Evolutionary conservation across 2,888 invertebrate species (phyloP).

Genomic region (Calameuta pallipes): DNA sequence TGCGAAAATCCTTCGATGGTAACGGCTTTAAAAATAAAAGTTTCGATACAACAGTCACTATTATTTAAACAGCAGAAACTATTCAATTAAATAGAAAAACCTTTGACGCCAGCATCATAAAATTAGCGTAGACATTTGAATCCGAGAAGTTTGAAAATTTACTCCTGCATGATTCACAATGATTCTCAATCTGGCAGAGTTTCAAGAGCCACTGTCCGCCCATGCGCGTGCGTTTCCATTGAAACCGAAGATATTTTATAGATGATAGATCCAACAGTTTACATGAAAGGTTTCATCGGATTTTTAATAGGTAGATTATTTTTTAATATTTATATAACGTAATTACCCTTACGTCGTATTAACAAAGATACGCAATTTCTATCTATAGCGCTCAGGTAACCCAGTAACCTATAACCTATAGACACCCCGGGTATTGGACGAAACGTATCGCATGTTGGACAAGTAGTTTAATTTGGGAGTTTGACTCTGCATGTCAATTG

Average conservation of each 20-base stretch:
- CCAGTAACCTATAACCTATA: neutral
- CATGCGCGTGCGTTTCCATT: neutral
- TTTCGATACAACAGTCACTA: no score
- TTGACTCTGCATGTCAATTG: constrained; percentile 31
- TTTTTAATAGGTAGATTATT: neutral
- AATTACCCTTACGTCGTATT: neutral
- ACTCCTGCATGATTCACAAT: neutral
- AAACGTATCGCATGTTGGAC: neutral
- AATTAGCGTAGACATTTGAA: neutral
- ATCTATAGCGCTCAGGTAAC: neutral
- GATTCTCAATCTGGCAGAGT: neutral
- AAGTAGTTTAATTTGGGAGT: constrained; percentile 37
- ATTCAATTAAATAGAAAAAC: neutral
- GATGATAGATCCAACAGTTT: neutral
- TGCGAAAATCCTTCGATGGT: neutral
- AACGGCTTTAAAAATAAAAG: neutral
- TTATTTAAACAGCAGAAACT: no score
- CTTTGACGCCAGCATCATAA: neutral
- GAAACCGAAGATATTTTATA: neutral
- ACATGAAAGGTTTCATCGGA: neutral
- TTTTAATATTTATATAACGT: neutral
- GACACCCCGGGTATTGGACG: neutral
- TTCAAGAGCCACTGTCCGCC: neutral
- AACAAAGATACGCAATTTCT: neutral
- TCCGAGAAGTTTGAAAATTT: neutral